Percentiles rank a stretch among this genome's conserved stretches.
Conservation (phyloP, 2,888 invertebrate species). For the Entomobrya proxima region DNA sequence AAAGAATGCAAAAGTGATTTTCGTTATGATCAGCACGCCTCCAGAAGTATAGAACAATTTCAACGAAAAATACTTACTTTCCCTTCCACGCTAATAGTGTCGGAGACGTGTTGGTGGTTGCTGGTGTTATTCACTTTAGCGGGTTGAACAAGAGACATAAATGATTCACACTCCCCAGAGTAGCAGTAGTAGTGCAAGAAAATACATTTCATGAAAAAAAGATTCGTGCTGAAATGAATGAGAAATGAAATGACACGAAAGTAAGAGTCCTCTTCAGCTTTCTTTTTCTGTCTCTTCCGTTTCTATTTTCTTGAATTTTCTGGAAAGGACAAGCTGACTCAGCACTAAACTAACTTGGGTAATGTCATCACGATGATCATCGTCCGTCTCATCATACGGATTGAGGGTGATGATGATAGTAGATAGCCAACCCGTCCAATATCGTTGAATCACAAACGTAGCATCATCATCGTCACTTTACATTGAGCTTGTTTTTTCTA, state of each 20-base stretch:
- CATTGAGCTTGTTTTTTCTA: conserved; percentile 44
- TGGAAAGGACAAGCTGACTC: conserved; percentile 41
- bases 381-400: conserved; percentile 21
- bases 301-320: background rate
- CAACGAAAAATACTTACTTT: conserved; percentile 20
- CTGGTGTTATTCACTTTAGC: background rate
- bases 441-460: conserved; percentile 15
- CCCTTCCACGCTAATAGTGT: background rate
- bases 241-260: conserved; percentile 50
- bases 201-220: conserved; percentile 38
- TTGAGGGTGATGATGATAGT: conserved; percentile 17
- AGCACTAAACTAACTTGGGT: conserved; percentile 44
- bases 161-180: conserved; percentile 26
- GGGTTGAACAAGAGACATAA: conserved; percentile 18
- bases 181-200: background rate
- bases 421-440: conserved; percentile 7
- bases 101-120: background rate
- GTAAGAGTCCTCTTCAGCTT: conserved; percentile 27
- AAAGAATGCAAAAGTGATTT: conserved; percentile 12
- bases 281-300: background rate
- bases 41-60: background rate
- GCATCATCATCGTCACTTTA: conserved; percentile 11
- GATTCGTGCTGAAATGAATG: conserved; percentile 32
- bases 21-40: conserved; percentile 13
- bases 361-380: conserved; percentile 57